These are phyloP conservation scores for Temnothorax ravouxi DNA, from an alignment of 2,888 invertebrate genomes.

Conservation along the genomic window DNA sequence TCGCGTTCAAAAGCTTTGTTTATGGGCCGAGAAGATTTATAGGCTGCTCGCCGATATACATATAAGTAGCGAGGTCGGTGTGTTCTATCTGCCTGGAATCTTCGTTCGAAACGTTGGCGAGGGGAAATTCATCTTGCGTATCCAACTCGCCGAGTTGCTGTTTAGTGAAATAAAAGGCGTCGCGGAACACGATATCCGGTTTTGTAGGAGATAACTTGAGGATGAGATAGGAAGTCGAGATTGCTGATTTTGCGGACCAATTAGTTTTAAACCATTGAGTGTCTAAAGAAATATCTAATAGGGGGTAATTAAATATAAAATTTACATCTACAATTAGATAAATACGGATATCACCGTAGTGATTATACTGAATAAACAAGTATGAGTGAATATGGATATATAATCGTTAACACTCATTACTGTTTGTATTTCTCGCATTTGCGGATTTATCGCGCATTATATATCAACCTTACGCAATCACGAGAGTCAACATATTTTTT, in stretches of 20 bases:
- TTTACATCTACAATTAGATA: constrained; percentile 4
- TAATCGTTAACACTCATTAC: background rate
- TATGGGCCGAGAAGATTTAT: constrained; percentile 83
- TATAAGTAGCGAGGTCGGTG: constrained; percentile 70
- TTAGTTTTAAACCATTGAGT: background rate
- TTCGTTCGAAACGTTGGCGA: constrained; percentile 69
- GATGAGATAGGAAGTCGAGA: constrained; percentile 3
- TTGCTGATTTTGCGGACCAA: constrained; percentile 9
- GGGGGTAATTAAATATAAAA: background rate
- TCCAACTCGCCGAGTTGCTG: constrained; percentile 26
- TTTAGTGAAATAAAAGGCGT: constrained; percentile 48
- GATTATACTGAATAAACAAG: background rate
- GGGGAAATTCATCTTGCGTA: constrained; percentile 75
- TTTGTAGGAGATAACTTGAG: constrained; percentile 26
- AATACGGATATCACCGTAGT: background rate
- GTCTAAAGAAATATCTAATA: background rate
- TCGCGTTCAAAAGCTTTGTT: constrained; percentile 85
- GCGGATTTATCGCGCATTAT: background rate
- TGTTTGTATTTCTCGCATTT: background rate
- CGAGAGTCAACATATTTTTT: background rate
- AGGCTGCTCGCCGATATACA: constrained; percentile 78
- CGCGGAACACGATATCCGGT: constrained; percentile 27
- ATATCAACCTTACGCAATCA: background rate
- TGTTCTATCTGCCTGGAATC: constrained; percentile 75
- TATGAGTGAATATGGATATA: background rate